A percentile compares a stretch with the other conserved stretches of the same genome.
These are phyloP conservation scores for Drosophila jambulina DNA, from an alignment of 1,140 invertebrate species.

Conservation along the genomic window DNA sequence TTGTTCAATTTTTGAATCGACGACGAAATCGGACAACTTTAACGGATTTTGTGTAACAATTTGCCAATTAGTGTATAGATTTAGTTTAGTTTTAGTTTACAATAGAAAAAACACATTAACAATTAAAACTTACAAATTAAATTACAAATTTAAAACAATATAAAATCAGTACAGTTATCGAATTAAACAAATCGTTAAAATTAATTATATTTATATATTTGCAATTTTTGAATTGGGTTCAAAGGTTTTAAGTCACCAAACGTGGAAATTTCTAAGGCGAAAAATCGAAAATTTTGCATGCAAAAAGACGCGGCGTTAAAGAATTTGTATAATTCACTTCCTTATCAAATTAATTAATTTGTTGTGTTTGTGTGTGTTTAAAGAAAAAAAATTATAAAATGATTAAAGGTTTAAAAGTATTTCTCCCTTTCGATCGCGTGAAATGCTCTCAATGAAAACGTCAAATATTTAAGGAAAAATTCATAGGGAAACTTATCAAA, in stretches of 20 bases:
- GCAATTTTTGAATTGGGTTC: constrained; percentile 74
- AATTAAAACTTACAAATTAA: constrained; percentile 78
- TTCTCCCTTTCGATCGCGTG: constrained; percentile 34
- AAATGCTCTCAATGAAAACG: constrained; percentile 43
- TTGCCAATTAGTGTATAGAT: constrained; percentile 71
- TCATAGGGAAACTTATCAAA: constrained; percentile 60
- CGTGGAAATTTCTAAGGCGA: constrained; percentile 47
- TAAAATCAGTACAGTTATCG: constrained; percentile 81
- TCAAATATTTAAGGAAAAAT: constrained; percentile 42
- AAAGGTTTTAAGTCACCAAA: constrained; percentile 73
- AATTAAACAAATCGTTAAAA: constrained; percentile 78
- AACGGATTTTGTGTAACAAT: constrained; percentile 74
- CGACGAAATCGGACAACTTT: constrained; percentile 54
- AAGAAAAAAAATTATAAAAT: constrained; percentile 50
- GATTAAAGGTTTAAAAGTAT: constrained; percentile 44
- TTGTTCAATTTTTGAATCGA: constrained; percentile 36
- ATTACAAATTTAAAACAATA: constrained; percentile 82
- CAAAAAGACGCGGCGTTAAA: constrained; percentile 58
- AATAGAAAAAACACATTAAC: constrained; percentile 81
- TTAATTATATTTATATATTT: constrained; percentile 80
- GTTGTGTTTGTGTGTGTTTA: constrained; percentile 71
- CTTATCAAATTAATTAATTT: constrained; percentile 52
- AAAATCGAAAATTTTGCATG: constrained; percentile 61
- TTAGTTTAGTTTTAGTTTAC: constrained; percentile 71
- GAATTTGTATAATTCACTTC: constrained; percentile 44